Conservation (phyloP, 2,888 invertebrate genomes). For the Cordilura impudica region DNA sequence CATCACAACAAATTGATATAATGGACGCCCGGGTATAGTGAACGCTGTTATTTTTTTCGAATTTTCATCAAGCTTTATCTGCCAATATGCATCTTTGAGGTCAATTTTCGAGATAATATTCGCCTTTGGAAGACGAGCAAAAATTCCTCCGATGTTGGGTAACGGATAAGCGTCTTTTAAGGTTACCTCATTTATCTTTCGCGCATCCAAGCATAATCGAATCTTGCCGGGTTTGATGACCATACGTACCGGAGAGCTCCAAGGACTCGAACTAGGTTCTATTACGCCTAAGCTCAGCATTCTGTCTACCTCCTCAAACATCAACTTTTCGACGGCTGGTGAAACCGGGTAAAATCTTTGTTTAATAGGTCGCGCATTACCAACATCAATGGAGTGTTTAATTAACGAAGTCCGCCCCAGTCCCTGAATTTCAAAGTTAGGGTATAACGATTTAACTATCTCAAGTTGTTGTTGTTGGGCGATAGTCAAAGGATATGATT, state of each 20-base stretch:
- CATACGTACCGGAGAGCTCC: slow-evolving; percentile 66
- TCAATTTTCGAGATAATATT: too few species aligned
- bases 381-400: slow-evolving; percentile 47
- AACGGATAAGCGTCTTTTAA: slow-evolving; percentile 6
- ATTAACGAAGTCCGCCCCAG: slow-evolving; percentile 35
- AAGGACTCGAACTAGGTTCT: slow-evolving; percentile 67
- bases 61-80: too few species aligned
- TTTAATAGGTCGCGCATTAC: slow-evolving; percentile 11
- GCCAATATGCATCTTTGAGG: too few species aligned
- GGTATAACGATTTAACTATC: background rate
- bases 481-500: background rate
- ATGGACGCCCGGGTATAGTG: too few species aligned
- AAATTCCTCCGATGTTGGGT: background rate
- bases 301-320: slow-evolving; percentile 48
- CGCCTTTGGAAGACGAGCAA: too few species aligned
- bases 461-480: slow-evolving; percentile 9
- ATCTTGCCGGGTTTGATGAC: slow-evolving; percentile 18
- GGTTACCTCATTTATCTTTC: slow-evolving; percentile 9
- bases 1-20: too few species aligned
- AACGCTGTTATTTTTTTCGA: too few species aligned
- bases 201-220: slow-evolving; percentile 16
- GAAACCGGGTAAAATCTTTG: slow-evolving; percentile 1
- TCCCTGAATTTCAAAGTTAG: background rate
- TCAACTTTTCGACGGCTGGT: slow-evolving; percentile 14
- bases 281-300: slow-evolving; percentile 69